These are phyloP conservation scores for Branchipolynoe longqiensis DNA, from an alignment of 2,888 invertebrate genomes.

Conservation along the genomic window DNA sequence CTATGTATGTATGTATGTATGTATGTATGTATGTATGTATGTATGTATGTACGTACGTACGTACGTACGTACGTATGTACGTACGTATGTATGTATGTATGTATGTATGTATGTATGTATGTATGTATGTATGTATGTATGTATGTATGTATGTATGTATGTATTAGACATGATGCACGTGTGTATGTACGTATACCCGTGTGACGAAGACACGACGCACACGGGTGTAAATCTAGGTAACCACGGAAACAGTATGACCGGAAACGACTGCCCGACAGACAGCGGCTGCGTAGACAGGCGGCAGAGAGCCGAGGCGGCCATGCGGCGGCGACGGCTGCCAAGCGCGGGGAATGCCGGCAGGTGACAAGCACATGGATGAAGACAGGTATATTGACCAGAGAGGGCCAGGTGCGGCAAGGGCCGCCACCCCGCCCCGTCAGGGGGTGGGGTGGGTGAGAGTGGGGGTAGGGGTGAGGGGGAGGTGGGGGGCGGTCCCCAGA, in stretches of 20 bases:
- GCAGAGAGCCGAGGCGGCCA: conserved; percentile 49
- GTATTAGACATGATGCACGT: too few species aligned
- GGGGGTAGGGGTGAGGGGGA: conserved; percentile 34
- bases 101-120: too few species aligned
- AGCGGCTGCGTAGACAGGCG: conserved; percentile 45
- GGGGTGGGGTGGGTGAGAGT: conserved; percentile 20
- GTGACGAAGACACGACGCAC: too few species aligned
- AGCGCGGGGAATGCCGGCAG: conserved; percentile 47
- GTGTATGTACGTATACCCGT: background rate
- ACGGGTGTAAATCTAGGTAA: background rate
- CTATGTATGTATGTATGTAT: too few species aligned
- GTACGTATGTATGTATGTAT: too few species aligned
- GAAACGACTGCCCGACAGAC: conserved; percentile 49
- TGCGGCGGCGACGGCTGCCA: conserved; percentile 44
- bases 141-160: too few species aligned
- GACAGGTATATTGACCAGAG: conserved; percentile 52
- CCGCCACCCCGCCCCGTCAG: background rate
- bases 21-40: too few species aligned
- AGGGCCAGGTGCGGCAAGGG: conserved; percentile 37
- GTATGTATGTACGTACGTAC: too few species aligned
- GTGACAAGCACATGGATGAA: conserved; percentile 54
- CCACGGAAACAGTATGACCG: conserved; percentile 36
- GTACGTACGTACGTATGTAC: too few species aligned
- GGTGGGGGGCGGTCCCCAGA: background rate
- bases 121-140: too few species aligned